Evolutionary conservation across 2,797 vertebrate genomes (phyloP).

Genomic region (Catharus ustulatus): DNA sequence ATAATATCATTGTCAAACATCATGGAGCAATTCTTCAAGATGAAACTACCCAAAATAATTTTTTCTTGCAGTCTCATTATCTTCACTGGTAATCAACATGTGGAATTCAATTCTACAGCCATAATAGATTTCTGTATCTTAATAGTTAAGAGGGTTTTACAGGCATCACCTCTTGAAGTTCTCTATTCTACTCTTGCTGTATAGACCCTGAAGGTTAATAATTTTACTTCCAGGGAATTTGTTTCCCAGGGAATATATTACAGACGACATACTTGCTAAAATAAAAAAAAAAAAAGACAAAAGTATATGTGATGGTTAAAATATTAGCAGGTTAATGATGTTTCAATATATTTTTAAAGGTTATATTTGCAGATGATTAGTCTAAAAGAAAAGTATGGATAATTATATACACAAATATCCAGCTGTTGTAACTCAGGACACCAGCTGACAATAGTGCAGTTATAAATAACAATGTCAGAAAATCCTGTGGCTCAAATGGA

Average conservation of each 20-base stretch:
- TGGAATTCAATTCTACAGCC: not conserved
- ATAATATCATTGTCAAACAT: not conserved
- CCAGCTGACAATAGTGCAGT: not conserved
- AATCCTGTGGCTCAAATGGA: constrained; percentile 23
- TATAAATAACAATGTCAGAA: constrained; percentile 30
- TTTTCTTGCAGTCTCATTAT: not conserved
- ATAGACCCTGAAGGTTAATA: not conserved
- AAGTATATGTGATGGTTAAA: not conserved
- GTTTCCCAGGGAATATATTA: not conserved
- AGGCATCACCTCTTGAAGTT: not conserved
- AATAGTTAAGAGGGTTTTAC: not conserved
- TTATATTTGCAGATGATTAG: not conserved
- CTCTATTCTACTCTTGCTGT: not conserved
- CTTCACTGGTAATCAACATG: not conserved
- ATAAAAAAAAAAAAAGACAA: not conserved
- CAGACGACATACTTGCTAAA: not conserved
- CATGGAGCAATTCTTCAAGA: not conserved
- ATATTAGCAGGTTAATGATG: not conserved
- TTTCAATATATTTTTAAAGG: constrained; percentile 17
- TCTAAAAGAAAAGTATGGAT: not conserved
- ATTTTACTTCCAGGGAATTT: not conserved
- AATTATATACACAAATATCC: not conserved
- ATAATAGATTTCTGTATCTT: not conserved
- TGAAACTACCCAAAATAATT: not conserved
- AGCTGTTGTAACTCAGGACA: not conserved